A percentile compares a stretch with the other conserved stretches of the same genome.
phyloP scores from a whole-genome alignment of 2,888 invertebrate genomes.

The Sialis fuliginosa region DNA sequence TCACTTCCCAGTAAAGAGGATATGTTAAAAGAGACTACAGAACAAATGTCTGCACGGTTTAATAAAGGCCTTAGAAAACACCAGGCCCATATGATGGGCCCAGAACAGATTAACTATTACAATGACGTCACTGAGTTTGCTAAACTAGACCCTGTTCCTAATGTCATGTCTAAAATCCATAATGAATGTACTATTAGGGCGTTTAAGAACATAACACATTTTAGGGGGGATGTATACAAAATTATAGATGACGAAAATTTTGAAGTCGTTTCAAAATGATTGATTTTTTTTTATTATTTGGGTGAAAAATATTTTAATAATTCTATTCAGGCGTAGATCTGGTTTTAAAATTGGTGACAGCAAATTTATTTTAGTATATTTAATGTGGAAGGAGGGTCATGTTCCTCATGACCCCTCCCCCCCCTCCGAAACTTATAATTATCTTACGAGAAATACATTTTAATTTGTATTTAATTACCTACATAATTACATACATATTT shows the following conservation, averaged over 20 bases:
- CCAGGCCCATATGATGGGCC: conserved; percentile 64
- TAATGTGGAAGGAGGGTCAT: too few species aligned
- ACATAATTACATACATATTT: too few species aligned
- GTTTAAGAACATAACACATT: conserved; percentile 39
- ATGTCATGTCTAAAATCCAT: conserved; percentile 50
- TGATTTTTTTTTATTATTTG: neutral
- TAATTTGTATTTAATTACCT: too few species aligned
- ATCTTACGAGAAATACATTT: too few species aligned
- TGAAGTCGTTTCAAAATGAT: conserved; percentile 1
- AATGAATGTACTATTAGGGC: conserved; percentile 46
- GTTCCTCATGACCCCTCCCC: too few species aligned
- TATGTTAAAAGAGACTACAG: conserved; percentile 43
- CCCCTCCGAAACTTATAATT: too few species aligned
- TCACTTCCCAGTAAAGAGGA: conserved; percentile 37
- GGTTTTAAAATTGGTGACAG: too few species aligned
- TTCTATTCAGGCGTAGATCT: too few species aligned
- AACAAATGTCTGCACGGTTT: conserved; percentile 37
- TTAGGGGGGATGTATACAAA: conserved; percentile 40
- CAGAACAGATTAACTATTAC: conserved; percentile 34
- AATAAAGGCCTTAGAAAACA: conserved; percentile 40
- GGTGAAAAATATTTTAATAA: too few species aligned
- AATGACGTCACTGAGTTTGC: conserved; percentile 40
- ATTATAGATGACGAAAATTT: conserved; percentile 38
- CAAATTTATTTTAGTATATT: too few species aligned
- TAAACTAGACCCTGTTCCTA: conserved; percentile 36